These are phyloP conservation scores for Periophthalmodon schlosseri DNA, from an alignment of 2,113 vertebrate species.

Conservation along the genomic window DNA sequence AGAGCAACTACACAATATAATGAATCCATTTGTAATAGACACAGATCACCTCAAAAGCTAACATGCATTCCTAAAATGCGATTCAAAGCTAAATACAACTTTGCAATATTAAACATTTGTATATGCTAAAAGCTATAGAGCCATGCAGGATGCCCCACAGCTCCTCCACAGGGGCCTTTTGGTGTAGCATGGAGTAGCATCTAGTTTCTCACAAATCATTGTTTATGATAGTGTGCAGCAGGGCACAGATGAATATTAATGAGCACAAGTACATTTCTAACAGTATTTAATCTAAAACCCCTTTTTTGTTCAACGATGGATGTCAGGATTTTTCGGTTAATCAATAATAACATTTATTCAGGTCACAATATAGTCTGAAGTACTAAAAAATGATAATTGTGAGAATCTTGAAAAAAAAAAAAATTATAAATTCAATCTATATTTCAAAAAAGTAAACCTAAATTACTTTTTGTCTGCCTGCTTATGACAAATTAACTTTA, in stretches of 20 bases:
- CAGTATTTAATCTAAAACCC: conserved; percentile 57
- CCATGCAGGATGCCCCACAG: conserved; percentile 43
- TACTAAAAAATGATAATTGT: no score
- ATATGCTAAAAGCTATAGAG: conserved; percentile 34
- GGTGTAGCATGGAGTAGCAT: conserved; percentile 42
- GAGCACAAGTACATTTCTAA: conserved; percentile 45
- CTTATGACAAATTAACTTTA: no score
- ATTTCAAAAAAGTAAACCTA: no score
- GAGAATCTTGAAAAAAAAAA: no score
- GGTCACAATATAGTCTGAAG: no score
- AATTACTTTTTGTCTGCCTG: no score
- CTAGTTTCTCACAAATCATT: conserved; percentile 55
- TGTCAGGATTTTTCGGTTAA: no score
- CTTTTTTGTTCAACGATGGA: conserved; percentile 18
- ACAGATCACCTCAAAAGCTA: conserved; percentile 6
- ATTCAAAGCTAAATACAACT: conserved; percentile 32
- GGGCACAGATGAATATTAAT: conserved; percentile 59
- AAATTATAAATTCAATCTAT: no score
- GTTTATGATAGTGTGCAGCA: conserved; percentile 61
- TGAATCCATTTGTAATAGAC: conserved; percentile 9
- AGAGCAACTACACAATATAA: background rate
- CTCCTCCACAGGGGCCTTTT: conserved; percentile 55
- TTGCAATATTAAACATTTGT: conserved; percentile 35
- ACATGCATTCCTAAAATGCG: conserved; percentile 13
- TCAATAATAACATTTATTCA: no score